Evolutionary conservation across 2,888 invertebrate species (phyloP).

Genomic region (Clitarchus hookeri): DNA sequence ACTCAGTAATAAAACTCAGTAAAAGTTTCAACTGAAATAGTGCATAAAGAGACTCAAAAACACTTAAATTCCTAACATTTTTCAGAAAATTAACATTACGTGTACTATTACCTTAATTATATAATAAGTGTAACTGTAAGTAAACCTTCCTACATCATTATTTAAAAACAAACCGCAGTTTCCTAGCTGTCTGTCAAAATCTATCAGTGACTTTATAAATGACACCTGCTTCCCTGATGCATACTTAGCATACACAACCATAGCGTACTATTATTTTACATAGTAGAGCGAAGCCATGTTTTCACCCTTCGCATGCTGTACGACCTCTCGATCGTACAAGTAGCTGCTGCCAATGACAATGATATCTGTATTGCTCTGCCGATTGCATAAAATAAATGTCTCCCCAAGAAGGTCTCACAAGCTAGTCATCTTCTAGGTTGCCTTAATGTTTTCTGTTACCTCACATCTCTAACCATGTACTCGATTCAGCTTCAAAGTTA

Average conservation of each 20-base stretch:
- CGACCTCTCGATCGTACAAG: slow-evolving; percentile 40
- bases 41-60: no score
- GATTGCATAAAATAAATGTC: background rate
- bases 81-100: no score
- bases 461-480: slow-evolving; percentile 27
- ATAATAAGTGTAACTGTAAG: no score
- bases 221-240: background rate
- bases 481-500: background rate
- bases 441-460: background rate
- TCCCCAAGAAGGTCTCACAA: background rate
- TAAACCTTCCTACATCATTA: no score
- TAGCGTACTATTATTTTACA: slow-evolving; percentile 39
- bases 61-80: no score
- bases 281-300: slow-evolving; percentile 34
- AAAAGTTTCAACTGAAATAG: no score
- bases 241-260: slow-evolving; percentile 33
- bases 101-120: no score
- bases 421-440: background rate
- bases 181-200: background rate
- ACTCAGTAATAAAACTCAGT: no score
- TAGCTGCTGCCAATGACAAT: slow-evolving; percentile 36
- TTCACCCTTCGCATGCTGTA: slow-evolving; percentile 43
- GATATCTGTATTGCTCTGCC: slow-evolving; percentile 31
- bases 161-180: background rate
- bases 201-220: background rate